Conservation (phyloP, 2,113 vertebrate genomes). For the Lynx canadensis region DNA sequence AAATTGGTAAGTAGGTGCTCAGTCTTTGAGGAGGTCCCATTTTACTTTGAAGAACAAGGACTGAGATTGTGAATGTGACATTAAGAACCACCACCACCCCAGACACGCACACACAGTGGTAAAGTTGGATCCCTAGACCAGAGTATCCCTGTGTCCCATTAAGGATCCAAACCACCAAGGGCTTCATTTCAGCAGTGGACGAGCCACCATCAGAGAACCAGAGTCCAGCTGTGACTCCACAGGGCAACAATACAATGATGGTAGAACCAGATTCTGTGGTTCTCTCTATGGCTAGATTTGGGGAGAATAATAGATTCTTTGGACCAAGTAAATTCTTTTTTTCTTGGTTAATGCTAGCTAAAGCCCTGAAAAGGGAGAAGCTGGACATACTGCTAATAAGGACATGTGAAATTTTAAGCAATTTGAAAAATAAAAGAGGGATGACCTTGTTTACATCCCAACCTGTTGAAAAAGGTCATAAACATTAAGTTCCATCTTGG, state of each 20-base stretch:
- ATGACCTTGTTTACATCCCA: neutral
- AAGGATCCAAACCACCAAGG: neutral
- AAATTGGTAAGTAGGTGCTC: neutral
- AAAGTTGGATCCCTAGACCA: neutral
- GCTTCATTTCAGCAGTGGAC: neutral
- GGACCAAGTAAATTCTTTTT: neutral
- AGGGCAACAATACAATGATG: neutral
- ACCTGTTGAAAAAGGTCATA: neutral
- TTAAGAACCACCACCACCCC: neutral
- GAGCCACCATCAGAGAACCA: neutral
- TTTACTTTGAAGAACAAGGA: conserved; percentile 42
- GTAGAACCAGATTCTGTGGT: neutral
- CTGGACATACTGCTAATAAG: neutral
- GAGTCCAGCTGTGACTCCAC: neutral
- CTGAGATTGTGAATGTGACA: neutral
- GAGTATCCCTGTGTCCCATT: neutral
- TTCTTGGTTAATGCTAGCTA: conserved; percentile 22
- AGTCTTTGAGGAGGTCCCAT: neutral
- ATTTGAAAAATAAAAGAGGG: conserved; percentile 8
- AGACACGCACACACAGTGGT: neutral
- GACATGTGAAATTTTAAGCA: neutral
- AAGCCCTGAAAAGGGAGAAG: neutral
- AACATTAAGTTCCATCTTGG: conserved; percentile 10
- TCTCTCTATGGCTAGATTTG: neutral
- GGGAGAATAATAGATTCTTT: neutral